Evolutionary conservation across 2,113 vertebrate genomes (phyloP).

Genomic region (Stercorarius parasiticus): DNA sequence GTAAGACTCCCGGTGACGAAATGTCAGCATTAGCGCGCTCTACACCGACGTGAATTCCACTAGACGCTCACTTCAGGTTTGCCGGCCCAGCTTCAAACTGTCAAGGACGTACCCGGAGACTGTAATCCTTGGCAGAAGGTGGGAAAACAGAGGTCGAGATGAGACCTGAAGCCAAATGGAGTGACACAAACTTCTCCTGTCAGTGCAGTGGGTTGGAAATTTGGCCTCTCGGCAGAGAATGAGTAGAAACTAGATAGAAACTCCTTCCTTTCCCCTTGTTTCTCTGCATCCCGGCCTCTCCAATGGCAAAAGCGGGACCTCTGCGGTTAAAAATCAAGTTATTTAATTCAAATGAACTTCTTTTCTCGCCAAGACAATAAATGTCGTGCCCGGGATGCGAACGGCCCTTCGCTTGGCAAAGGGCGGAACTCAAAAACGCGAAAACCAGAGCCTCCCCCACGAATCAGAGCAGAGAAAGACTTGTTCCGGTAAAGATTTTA

Average conservation of each 20-base stretch:
- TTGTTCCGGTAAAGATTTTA: conserved; percentile 76
- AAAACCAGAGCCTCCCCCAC: no score
- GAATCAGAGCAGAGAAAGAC: not conserved
- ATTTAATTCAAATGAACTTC: not conserved
- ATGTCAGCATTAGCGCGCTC: not conserved
- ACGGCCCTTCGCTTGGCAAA: not conserved
- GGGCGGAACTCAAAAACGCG: not conserved
- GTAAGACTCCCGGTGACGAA: not conserved
- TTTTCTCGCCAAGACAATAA: fast-evolving
- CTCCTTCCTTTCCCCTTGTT: not conserved
- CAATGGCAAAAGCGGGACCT: not conserved
- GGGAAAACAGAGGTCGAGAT: not conserved
- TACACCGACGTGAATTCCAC: not conserved
- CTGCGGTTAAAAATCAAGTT: not conserved
- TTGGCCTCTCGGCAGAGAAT: not conserved
- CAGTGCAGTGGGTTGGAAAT: not conserved
- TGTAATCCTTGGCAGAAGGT: not conserved
- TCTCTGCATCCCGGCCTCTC: not conserved
- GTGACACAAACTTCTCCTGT: not conserved
- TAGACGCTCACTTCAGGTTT: not conserved
- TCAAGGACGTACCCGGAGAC: fast-evolving
- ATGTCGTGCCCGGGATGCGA: not conserved
- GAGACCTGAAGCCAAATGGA: not conserved
- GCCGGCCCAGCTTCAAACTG: not conserved
- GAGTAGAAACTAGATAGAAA: no score